Evolutionary conservation across 2,797 vertebrate genomes (phyloP).

Genomic region (Sparus aurata): DNA sequence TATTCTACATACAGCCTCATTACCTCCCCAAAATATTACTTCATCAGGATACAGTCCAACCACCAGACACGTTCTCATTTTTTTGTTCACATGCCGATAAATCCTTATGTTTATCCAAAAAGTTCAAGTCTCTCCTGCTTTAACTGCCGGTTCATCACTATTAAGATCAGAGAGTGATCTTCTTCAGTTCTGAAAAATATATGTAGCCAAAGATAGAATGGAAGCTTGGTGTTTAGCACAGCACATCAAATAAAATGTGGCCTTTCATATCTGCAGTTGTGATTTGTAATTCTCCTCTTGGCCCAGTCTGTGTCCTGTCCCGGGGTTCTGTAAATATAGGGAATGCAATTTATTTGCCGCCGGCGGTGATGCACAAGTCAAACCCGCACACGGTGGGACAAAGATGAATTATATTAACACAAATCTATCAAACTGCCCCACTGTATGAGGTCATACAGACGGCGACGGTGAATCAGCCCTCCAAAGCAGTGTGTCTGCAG

Average conservation of each 20-base stretch:
- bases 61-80: too few relatives aligned
- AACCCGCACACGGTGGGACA: not conserved
- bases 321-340: not conserved
- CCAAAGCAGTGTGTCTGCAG: not conserved
- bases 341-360: not conserved
- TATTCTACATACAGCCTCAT: too few relatives aligned
- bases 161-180: not conserved
- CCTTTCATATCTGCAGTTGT: not conserved
- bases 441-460: not conserved
- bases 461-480: not conserved
- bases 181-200: not conserved
- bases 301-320: not conserved
- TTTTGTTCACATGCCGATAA: too few relatives aligned
- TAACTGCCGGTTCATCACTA: not conserved
- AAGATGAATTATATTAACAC: not conserved
- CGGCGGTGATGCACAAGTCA: not conserved
- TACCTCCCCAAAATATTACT: too few relatives aligned
- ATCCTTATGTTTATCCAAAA: too few relatives aligned
- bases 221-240: not conserved
- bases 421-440: not conserved
- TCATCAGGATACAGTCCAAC: too few relatives aligned
- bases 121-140: too few relatives aligned
- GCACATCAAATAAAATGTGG: not conserved
- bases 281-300: not conserved
- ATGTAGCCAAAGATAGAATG: not conserved